Evolutionary conservation across 2,888 invertebrate genomes (phyloP), one percentile per base, ranked within the genome.

Genomic region (Ichneumoninae sp.): DNA sequence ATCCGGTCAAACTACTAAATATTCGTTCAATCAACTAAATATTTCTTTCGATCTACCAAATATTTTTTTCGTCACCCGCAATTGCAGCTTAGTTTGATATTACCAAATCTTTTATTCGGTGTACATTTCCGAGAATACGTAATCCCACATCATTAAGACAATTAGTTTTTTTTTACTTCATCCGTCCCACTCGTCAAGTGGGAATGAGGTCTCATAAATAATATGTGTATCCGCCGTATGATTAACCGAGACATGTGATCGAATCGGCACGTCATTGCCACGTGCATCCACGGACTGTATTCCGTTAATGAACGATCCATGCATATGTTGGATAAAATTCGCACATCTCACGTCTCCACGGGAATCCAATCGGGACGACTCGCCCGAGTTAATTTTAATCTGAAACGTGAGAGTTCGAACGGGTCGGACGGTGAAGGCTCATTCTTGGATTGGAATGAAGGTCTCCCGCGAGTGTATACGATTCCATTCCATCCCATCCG

Each of bases 371-470:
- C 79, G 82, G 68, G 80, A 85, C 63, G 85, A 83, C 57, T 80
- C 80, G 71, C 73, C 60, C 75, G 80, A 79, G 71, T 85, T 85
- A 82, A 85, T 85, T 85, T 85, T 83, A 82, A 83, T 85, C 65
- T 71, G 80, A 85, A 63, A 85, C 82, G 85, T 85, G 85, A 79
- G 81, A 84, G 84, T 81, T 81, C 77, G 70, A 65, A 47, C 54
- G 26, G 60, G 69, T 82, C 66, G 66, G 68, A 76, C 63, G 76
- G 73, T 76, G 44, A 68, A 85, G 79, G 68, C 68, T 83, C 85
- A 77, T 82, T 85, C 76, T 76, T 60, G 71, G 75, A 82, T 80
- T 44, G 82, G 75, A 81, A 82, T 79, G 54, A 82, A 82, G 75
- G 79, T 40, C 74, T 60, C 47, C 6, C 50, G 33, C 22, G 40